Base-by-base conservation (phyloP, 2,797 vertebrate species). In the Periophthalmus magnuspinnatus region DNA sequence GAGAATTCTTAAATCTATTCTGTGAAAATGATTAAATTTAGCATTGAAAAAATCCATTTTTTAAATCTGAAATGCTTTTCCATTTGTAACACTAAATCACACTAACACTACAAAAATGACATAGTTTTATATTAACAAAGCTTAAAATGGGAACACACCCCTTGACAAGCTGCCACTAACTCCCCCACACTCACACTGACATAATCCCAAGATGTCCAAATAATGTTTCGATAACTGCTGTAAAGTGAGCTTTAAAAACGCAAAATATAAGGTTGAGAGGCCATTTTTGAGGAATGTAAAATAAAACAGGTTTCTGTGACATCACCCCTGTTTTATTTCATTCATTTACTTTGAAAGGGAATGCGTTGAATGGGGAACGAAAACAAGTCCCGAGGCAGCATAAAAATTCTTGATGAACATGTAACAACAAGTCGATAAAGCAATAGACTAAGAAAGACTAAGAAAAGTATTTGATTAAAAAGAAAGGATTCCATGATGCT, bases 71-170 rank as follows among this genome's bases (percentile, higher is more conserved):
- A 45, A 14, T 16, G 19, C 19, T n/a, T 19, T 52, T 8, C 0
- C 17, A 21, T 50, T 19, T 50, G 48, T 14, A 13, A 14, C 48
- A 52, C 19, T 19, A 52, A n/a, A 52, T 45, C 41, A 45, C 11
- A 45, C 41, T 45, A 41, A 2, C 19, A 19, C 47, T n/a, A 50
- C 5, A 52, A n/a, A 50, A 21, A 22, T 50, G 47, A 50, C 47
- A 55, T 22, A 13, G 54, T 11, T 55, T 55, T n/a, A 52, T n/a
- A 52, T 52, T 17, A 50, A 17, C 52, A 55, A 55, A 55, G 10
- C 54, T 22, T 55, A 55, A 52, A 52, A 52, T 6, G 9, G 59
- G 34, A 41, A 41, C 60, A 63, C 36, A 63, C 60, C 60, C 36
- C n/a, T 63, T 6, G 61, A 16, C 38, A 17, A 11, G 21, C 34